Conservation (phyloP, 2,888 invertebrate species). For the Caenorhabditis afra region DNA sequence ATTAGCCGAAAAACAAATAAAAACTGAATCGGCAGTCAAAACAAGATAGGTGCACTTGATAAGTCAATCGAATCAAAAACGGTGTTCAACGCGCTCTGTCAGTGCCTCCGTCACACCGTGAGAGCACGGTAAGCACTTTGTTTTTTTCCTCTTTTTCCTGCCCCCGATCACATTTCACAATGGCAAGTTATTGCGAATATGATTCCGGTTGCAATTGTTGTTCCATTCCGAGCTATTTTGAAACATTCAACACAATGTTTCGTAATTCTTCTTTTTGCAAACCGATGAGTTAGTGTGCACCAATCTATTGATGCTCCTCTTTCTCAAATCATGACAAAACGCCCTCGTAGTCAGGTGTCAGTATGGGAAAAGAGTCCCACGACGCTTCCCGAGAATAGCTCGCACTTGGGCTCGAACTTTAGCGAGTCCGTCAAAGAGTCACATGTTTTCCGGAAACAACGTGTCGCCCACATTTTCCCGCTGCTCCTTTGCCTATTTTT, state of each 20-base stretch:
- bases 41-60: conserved; percentile 38
- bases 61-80: conserved; percentile 45
- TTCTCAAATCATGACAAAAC: no score
- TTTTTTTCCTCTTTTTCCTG: conserved; percentile 10
- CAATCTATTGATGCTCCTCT: no score
- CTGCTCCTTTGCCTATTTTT: conserved; percentile 8
- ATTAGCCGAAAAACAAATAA: conserved; percentile 46
- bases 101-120: background rate
- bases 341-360: no score
- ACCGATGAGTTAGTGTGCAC: no score
- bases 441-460: conserved; percentile 28
- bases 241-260: no score
- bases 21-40: conserved; percentile 26
- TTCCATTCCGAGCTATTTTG: no score
- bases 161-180: background rate
- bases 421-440: background rate
- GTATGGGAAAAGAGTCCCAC: background rate
- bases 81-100: conserved; percentile 13
- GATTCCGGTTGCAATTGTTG: background rate
- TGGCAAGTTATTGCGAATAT: conserved; percentile 8
- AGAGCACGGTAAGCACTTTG: conserved; percentile 48
- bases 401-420: no score
- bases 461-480: background rate
- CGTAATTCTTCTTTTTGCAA: background rate
- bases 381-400: conserved; percentile 2